Evolutionary conservation across 2,888 invertebrate species (phyloP).

Genomic region (Melanostoma mellinum): DNA sequence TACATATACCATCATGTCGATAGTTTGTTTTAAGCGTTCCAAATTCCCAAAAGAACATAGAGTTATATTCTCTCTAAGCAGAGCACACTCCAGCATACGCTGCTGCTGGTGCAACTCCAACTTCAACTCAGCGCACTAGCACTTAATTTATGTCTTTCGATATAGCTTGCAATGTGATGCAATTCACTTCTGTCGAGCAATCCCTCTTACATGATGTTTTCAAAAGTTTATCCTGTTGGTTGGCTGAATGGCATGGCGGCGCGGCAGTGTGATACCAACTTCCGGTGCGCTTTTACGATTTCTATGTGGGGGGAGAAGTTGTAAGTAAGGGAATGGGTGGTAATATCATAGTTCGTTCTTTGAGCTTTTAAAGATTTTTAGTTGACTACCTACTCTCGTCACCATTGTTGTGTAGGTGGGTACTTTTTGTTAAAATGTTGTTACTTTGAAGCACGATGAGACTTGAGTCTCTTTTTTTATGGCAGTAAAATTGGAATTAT

Average conservation of each 20-base stretch:
- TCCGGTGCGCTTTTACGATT: conserved; percentile 25
- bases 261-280: neutral
- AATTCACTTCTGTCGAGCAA: conserved; percentile 66
- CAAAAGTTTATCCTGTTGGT: conserved; percentile 65
- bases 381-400: conserved; percentile 16
- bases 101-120: neutral
- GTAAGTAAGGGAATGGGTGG: neutral
- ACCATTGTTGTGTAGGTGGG: too few relatives aligned
- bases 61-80: conserved; percentile 12
- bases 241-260: conserved; percentile 12
- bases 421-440: too few relatives aligned
- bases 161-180: conserved; percentile 70
- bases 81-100: neutral
- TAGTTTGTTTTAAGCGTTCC: conserved; percentile 67
- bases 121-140: conserved; percentile 52
- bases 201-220: conserved; percentile 69
- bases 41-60: conserved; percentile 55
- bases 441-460: too few relatives aligned
- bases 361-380: conserved; percentile 42
- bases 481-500: too few relatives aligned
- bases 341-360: conserved; percentile 65
- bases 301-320: neutral
- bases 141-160: conserved; percentile 71
- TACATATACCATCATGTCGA: conserved; percentile 58
- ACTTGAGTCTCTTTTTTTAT: too few relatives aligned